Conservation (phyloP, 1,140 invertebrate genomes). For the Lordiphosa clarofinis region DNA sequence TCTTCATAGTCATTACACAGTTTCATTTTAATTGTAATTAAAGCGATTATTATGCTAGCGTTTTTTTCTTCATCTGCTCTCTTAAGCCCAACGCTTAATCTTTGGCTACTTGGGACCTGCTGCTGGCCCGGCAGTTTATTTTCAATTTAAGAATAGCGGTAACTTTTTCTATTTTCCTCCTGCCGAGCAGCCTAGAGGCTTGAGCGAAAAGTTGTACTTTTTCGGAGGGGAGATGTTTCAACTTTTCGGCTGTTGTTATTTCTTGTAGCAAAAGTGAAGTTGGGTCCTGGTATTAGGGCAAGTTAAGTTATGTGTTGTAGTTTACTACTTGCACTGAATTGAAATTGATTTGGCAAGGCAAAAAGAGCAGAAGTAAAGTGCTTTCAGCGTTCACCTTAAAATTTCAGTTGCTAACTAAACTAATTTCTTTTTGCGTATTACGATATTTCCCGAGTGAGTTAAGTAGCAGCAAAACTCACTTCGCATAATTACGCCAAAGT, state of each 20-base stretch:
- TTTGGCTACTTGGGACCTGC: slow-evolving; percentile 29
- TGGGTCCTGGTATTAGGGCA: not conserved
- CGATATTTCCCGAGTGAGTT: slow-evolving; percentile 58
- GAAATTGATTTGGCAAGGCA: slow-evolving; percentile 29
- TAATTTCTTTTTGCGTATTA: slow-evolving; percentile 21
- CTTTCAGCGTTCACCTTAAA: slow-evolving; percentile 5
- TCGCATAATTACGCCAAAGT: slow-evolving; percentile 53
- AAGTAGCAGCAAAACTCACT: slow-evolving; percentile 59
- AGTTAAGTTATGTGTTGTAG: slow-evolving; percentile 22
- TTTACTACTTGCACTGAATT: slow-evolving; percentile 26
- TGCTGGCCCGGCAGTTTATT: slow-evolving; percentile 36
- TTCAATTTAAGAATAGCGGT: slow-evolving; percentile 43
- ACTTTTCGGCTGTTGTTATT: slow-evolving; percentile 12
- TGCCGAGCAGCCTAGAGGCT: slow-evolving; percentile 35
- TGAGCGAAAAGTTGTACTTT: not conserved
- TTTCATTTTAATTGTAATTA: slow-evolving; percentile 60
- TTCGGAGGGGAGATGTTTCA: slow-evolving; percentile 4
- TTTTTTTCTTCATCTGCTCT: slow-evolving; percentile 15
- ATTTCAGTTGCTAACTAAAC: slow-evolving; percentile 4
- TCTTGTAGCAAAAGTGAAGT: slow-evolving; percentile 7
- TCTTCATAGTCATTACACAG: slow-evolving; percentile 48
- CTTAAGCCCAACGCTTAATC: slow-evolving; percentile 36
- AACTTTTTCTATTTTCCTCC: slow-evolving; percentile 47
- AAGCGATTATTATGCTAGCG: slow-evolving; percentile 50
- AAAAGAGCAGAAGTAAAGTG: not conserved